Percentiles rank a stretch among this genome's conserved stretches.
Conservation (phyloP, 2,113 vertebrate genomes). For the Menidia beryllina region DNA sequence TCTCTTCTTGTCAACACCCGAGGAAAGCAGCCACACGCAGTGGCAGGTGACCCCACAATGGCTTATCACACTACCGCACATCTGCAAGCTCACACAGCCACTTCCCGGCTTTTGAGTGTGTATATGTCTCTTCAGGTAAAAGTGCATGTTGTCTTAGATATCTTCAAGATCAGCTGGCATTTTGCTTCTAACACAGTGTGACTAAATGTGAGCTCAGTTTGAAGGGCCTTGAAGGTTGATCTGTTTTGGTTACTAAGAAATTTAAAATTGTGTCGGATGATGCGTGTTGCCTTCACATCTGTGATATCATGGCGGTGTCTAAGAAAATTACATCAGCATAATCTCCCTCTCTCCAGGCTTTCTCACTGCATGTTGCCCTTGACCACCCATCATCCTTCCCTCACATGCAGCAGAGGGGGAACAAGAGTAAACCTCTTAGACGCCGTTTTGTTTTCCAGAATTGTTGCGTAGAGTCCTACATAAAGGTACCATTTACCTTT, state of each 20-base stretch:
- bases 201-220: background rate
- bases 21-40: constrained; percentile 35
- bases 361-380: constrained; percentile 27
- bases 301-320: constrained; percentile 25
- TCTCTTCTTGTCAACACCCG: constrained; percentile 59
- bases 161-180: constrained; percentile 10
- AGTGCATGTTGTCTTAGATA: background rate
- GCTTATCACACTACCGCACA: constrained; percentile 38
- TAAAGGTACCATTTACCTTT: background rate
- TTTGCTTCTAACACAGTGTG: background rate
- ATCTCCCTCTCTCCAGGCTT: background rate
- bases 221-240: constrained; percentile 7
- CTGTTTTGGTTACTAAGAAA: background rate
- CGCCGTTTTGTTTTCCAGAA: constrained; percentile 3
- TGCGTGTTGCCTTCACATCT: constrained; percentile 14
- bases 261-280: constrained; percentile 5
- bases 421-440: constrained; percentile 23
- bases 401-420: constrained; percentile 19
- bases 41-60: constrained; percentile 54
- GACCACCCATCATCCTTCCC: constrained; percentile 29
- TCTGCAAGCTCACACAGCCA: constrained; percentile 29
- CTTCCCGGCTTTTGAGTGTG: constrained; percentile 1
- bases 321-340: constrained; percentile 25
- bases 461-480: constrained; percentile 1
- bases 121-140: constrained; percentile 19